phyloP scores from a whole-genome alignment of 2,113 vertebrate species.

The Rhinoderma darwinii region DNA sequence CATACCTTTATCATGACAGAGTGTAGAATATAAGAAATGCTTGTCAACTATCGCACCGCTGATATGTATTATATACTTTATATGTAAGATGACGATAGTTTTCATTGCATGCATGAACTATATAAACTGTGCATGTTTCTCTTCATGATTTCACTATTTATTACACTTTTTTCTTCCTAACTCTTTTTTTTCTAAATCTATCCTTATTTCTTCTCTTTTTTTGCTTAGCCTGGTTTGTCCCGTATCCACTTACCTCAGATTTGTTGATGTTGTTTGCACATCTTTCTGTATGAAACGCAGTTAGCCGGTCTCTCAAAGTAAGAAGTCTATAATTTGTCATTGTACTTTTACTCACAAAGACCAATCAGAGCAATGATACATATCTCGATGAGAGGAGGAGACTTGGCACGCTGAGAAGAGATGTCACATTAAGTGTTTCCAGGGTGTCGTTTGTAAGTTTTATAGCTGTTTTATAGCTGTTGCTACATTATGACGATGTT shows the following conservation, averaged over 20 bases:
- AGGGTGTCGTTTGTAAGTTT: background rate
- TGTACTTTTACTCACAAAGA: background rate
- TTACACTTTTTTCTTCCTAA: background rate
- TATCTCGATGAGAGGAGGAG: constrained; percentile 2
- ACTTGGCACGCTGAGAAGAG: background rate
- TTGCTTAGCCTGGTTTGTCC: background rate
- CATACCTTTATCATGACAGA: no score
- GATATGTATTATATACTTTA: no score
- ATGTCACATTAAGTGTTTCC: background rate
- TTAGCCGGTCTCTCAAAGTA: background rate
- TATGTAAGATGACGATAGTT: background rate
- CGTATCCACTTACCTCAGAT: background rate
- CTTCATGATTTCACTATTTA: background rate
- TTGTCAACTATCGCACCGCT: no score
- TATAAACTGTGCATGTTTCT: background rate
- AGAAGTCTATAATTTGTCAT: background rate
- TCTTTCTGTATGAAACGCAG: background rate
- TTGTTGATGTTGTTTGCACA: background rate
- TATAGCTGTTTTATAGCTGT: background rate
- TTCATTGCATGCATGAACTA: background rate
- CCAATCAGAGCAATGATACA: background rate
- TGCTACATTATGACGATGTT: background rate
- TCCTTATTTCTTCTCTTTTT: no score
- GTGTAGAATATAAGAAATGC: no score
- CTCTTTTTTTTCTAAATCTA: background rate